Percentiles rank a stretch among this genome's conserved stretches.
These are phyloP conservation scores for Poecilia wingei DNA, from an alignment of 2,797 vertebrate species.

Conservation along the genomic window DNA sequence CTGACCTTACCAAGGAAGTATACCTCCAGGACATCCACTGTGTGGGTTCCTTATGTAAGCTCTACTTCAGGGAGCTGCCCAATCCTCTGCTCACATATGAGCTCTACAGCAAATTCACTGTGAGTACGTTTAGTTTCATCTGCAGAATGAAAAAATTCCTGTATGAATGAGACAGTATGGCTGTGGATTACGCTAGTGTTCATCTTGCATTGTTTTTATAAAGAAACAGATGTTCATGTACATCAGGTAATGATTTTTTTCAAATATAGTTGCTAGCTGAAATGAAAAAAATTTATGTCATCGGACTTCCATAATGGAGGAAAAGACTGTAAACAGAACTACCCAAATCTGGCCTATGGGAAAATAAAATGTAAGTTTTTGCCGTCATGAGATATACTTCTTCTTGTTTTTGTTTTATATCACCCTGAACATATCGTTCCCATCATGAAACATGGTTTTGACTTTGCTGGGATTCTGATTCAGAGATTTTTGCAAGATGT, in stretches of 20 bases:
- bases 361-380: background rate
- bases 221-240: background rate
- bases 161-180: background rate
- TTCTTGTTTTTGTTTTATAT: background rate
- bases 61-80: constrained; percentile 97
- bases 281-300: background rate
- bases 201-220: too few relatives aligned
- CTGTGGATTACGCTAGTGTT: background rate
- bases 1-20: constrained; percentile 96
- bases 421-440: background rate
- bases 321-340: background rate
- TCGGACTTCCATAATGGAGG: too few relatives aligned
- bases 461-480: background rate
- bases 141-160: too few relatives aligned
- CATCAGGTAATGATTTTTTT: background rate
- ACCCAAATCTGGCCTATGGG: background rate
- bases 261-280: background rate
- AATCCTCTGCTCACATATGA: constrained; percentile 97
- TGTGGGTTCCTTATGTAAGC: constrained; percentile 96
- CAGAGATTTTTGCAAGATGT: background rate
- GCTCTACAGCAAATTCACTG: constrained; percentile 84
- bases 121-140: constrained; percentile 58
- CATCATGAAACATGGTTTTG: background rate
- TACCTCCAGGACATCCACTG: constrained; percentile 99
- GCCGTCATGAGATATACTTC: background rate